A percentile compares a stretch with the other conserved stretches of the same genome.
phyloP scores from a whole-genome alignment of 35 echinoderm and acorn worm genomes.

The Apostichopus japonicus region DNA sequence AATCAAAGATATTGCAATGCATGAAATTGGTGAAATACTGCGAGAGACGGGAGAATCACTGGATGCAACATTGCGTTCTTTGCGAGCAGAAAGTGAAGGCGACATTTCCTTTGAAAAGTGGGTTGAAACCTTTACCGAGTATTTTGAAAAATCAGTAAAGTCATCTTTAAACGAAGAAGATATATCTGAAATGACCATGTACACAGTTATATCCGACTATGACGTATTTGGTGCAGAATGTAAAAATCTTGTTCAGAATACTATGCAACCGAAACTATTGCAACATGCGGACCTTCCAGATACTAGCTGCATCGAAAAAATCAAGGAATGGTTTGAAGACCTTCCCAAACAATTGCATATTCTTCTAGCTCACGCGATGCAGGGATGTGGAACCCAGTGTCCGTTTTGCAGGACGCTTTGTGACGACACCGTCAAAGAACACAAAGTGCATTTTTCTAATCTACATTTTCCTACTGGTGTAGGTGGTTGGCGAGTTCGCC shows the following conservation, averaged over 20 bases:
- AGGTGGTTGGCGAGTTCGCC: background rate
- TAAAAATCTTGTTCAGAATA: background rate
- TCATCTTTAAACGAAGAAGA: constrained; percentile 22
- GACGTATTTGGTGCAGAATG: background rate
- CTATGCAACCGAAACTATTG: background rate
- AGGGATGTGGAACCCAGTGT: too few relatives aligned
- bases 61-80: background rate
- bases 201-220: constrained; percentile 9
- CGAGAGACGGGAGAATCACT: constrained; percentile 16
- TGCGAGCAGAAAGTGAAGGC: background rate
- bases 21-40: constrained; percentile 12
- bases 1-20: constrained; percentile 29
- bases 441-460: constrained; percentile 33
- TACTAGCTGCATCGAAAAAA: background rate
- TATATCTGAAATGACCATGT: constrained; percentile 1
- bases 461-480: constrained; percentile 15
- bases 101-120: constrained; percentile 10
- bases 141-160: constrained; percentile 18
- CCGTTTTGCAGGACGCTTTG: too few relatives aligned
- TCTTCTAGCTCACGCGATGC: background rate
- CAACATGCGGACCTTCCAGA: constrained; percentile 6
- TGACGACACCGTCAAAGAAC: background rate
- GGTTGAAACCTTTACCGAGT: background rate
- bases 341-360: background rate
- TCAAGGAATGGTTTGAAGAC: background rate